Conservation (phyloP, 2,797 vertebrate genomes). For the Amniataba percoides region DNA sequence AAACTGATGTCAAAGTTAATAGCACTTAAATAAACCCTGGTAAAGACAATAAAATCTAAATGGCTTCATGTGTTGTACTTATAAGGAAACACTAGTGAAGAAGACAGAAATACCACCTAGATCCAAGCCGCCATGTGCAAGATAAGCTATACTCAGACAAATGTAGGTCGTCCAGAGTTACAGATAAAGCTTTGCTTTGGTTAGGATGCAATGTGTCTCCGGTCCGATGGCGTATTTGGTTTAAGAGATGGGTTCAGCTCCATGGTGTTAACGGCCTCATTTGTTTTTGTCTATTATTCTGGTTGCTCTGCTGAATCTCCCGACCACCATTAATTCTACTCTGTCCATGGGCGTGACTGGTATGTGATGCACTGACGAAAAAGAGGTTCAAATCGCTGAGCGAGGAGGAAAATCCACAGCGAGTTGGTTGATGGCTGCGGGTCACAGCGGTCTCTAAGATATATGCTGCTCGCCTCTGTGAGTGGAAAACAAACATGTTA, state of each 20-base stretch:
- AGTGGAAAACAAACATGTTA: background rate
- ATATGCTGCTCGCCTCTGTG: background rate
- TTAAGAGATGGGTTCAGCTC: constrained; percentile 18
- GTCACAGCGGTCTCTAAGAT: constrained; percentile 25
- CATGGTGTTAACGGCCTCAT: constrained; percentile 12
- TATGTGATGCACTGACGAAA: constrained; percentile 39
- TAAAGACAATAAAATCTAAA: background rate
- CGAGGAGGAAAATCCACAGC: constrained; percentile 36
- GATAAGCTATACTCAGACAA: constrained; percentile 6
- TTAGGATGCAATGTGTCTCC: background rate
- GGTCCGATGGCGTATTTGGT: background rate
- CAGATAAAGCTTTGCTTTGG: background rate
- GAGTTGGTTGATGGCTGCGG: constrained; percentile 18
- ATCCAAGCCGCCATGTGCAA: background rate
- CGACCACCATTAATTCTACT: constrained; percentile 28
- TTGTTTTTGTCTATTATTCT: constrained; percentile 40
- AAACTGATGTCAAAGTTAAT: background rate
- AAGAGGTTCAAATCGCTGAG: constrained; percentile 43
- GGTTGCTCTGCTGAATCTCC: constrained; percentile 31
- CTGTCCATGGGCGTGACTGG: constrained; percentile 46
- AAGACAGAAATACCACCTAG: background rate
- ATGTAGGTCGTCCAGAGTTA: background rate
- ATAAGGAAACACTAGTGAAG: constrained; percentile 8
- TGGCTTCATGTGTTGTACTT: constrained; percentile 11
- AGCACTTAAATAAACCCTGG: background rate